phyloP scores from a whole-genome alignment of 2,888 invertebrate genomes.

The Rotaria sp. region DNA sequence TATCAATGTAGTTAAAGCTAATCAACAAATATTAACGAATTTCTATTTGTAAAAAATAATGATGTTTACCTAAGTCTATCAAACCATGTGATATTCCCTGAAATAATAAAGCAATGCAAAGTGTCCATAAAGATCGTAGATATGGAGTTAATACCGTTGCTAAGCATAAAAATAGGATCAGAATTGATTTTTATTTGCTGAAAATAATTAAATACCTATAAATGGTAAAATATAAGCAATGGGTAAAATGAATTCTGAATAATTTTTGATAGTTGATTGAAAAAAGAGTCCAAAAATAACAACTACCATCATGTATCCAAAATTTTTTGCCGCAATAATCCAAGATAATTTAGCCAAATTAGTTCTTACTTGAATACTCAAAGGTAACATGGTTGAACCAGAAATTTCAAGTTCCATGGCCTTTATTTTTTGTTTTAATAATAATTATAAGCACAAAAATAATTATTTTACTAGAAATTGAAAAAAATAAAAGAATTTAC shows the following conservation, averaged over 20 bases:
- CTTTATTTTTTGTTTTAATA: not conserved
- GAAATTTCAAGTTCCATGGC: not conserved
- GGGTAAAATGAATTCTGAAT: not conserved
- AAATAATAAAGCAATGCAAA: not conserved
- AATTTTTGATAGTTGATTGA: not conserved
- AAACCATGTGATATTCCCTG: not conserved
- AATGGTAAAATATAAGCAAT: not conserved
- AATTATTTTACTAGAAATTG: not conserved
- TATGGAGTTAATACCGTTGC: not conserved
- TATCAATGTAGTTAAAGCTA: not conserved
- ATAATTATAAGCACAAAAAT: not conserved
- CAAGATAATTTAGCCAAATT: not conserved
- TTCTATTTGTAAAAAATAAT: not conserved
- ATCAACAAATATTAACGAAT: not conserved
- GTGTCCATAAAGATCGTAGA: not conserved
- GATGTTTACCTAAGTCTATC: not conserved
- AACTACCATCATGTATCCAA: not conserved
- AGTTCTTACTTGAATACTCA: not conserved
- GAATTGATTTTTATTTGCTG: not conserved
- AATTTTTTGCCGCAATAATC: not conserved
- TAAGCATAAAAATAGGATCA: not conserved
- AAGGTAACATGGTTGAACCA: not conserved
- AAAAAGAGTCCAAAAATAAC: not conserved
- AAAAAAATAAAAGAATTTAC: not conserved
- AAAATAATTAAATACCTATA: not conserved